Conservation (phyloP, 1,140 invertebrate species). For the Venturia canescens region DNA sequence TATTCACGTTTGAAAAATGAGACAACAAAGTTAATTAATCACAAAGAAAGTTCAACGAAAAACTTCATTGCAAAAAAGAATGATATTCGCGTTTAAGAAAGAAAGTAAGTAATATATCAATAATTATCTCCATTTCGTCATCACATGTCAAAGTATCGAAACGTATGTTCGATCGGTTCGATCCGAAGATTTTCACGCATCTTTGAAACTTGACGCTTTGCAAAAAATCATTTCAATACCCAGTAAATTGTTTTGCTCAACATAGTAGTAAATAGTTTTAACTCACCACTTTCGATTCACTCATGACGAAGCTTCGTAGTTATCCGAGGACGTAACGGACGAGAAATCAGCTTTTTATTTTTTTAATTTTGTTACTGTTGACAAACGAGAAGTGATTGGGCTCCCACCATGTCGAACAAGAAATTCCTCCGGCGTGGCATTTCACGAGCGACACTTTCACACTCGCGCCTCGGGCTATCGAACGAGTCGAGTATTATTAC, state of each 20-base stretch:
- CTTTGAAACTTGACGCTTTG: too few relatives aligned
- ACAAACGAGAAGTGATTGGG: neutral
- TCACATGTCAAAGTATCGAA: too few relatives aligned
- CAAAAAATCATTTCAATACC: neutral
- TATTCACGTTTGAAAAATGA: too few relatives aligned
- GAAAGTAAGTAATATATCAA: too few relatives aligned
- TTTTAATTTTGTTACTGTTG: slow-evolving; percentile 23
- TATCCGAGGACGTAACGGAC: slow-evolving; percentile 8
- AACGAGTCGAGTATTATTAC: neutral
- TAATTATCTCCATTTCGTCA: too few relatives aligned
- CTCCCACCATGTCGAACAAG: slow-evolving; percentile 24
- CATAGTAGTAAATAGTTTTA: neutral
- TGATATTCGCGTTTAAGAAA: too few relatives aligned
- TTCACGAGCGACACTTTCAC: slow-evolving; percentile 39
- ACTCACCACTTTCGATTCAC: slow-evolving; percentile 26
- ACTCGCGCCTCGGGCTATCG: slow-evolving; percentile 35
- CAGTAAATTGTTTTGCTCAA: neutral
- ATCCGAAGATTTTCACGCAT: too few relatives aligned
- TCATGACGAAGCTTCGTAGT: neutral
- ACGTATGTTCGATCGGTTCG: too few relatives aligned
- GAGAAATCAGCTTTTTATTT: neutral
- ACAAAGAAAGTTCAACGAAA: too few relatives aligned
- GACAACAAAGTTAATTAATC: too few relatives aligned
- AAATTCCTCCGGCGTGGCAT: slow-evolving; percentile 42
- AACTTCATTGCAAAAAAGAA: too few relatives aligned